A percentile compares a stretch with the other conserved stretches of the same genome.
These are phyloP conservation scores for Glandiceps talaboti DNA, from an alignment of 53 echinoderm and acorn worm genomes.

Conservation along the genomic window DNA sequence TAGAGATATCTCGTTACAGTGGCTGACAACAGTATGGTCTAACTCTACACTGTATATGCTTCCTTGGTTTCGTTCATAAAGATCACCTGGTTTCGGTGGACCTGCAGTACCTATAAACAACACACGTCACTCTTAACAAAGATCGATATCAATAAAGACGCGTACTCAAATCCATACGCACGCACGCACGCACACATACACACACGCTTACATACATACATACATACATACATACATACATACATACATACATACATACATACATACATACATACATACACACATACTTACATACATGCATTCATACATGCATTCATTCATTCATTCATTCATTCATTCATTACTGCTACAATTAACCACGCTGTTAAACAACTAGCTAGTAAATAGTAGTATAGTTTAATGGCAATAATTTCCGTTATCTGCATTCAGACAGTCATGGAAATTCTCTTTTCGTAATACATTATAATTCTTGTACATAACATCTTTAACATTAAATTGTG, in stretches of 20 bases:
- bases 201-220: neutral
- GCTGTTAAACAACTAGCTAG: no score
- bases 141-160: no score
- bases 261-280: neutral
- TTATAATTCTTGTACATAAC: no score
- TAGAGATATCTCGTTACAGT: conserved; percentile 32
- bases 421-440: no score
- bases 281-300: neutral
- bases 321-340: no score
- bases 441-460: no score
- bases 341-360: no score
- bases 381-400: no score
- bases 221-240: neutral
- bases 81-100: neutral
- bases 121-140: neutral
- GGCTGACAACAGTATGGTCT: conserved; percentile 27
- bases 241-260: neutral
- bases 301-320: no score
- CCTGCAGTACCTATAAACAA: conserved; percentile 43
- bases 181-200: neutral
- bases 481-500: no score
- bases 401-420: no score
- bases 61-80: conserved; percentile 13
- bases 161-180: neutral
- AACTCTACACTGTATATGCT: conserved; percentile 36